Evolutionary conservation across 2,888 invertebrate species (phyloP), one percentile per base, ranked within the genome.

Genomic region (Hecatera dysodea): DNA sequence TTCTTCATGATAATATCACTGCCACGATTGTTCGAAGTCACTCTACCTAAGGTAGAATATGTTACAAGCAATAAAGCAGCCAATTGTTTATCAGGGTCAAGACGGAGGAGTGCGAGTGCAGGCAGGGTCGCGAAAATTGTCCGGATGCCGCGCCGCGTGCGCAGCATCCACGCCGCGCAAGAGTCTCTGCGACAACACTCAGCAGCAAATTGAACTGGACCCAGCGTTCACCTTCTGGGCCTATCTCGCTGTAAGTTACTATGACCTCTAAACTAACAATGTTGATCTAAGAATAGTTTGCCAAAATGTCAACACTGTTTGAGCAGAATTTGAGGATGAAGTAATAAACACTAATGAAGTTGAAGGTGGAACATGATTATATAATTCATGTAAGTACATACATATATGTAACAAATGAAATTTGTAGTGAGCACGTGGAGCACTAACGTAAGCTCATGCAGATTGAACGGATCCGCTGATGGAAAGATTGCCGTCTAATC

Each of bases 161-260:
- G 92, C 97, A 22, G 94, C 96, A 0, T 96, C 96, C 0, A 95
- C 95, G 9, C 96, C 96, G 0, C 93, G 98, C 48, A 92, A 93
- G 46, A 89, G 92, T 48, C 90, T 97, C 27, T 98, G 98, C 87
- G 94, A 96, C 5, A 97, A 97, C 87, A 88, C 88, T 56, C 95
- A 97, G 75, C 96, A 95, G 78, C 94, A 96, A 46, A 94, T 97
- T 27, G 97, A 97, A 86, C 93, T 97, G 74, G 97, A 98, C 87
- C 96, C 97, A 22, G 90, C 93, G 2, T 91, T 97, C 67, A 98
- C 98, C 0, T 98, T 98, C 90, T 98, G 98, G 97, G 88, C 97
- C 1, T 98, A 98, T 89, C 95, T 97, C 44, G 96, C 94, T 56
- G 97, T 97, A 78, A 95, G 97, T 91, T 56, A 59, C 68, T 42